Conservation (phyloP, 1,140 invertebrate genomes). For the Lordiphosa stackelbergi region DNA sequence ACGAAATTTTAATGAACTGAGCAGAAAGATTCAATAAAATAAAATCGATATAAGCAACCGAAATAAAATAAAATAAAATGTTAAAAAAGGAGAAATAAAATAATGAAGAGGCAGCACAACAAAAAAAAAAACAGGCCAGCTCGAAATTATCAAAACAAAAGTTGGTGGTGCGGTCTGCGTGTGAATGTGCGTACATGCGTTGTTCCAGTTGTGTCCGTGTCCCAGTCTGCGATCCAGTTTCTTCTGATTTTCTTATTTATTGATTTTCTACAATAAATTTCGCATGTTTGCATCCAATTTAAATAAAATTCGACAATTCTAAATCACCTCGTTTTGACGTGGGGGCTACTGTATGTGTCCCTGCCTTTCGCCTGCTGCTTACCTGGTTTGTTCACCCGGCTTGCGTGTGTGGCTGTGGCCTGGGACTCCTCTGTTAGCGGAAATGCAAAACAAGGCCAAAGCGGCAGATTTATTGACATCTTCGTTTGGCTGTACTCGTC, state of each 20-base stretch:
- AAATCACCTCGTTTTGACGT: slow-evolving; percentile 77
- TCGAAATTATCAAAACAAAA: slow-evolving; percentile 55
- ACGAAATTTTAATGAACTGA: slow-evolving; percentile 69
- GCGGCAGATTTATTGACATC: slow-evolving; percentile 74
- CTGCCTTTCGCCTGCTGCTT: slow-evolving; percentile 12
- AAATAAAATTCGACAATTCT: slow-evolving; percentile 78
- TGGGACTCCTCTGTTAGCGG: slow-evolving; percentile 53
- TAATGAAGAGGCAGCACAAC: slow-evolving; percentile 40
- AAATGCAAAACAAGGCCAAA: slow-evolving; percentile 74
- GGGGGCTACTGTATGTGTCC: slow-evolving; percentile 62
- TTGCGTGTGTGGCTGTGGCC: slow-evolving; percentile 46
- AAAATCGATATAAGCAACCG: slow-evolving; percentile 42
- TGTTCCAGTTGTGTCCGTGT: slow-evolving; percentile 17
- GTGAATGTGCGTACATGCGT: slow-evolving; percentile 41
- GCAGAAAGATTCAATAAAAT: slow-evolving; percentile 50
- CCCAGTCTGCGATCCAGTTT: slow-evolving; percentile 54
- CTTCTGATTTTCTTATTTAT: slow-evolving; percentile 76
- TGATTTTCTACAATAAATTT: slow-evolving; percentile 77
- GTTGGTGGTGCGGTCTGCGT: slow-evolving; percentile 36
- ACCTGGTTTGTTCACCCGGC: slow-evolving; percentile 19
- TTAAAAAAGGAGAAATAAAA: slow-evolving; percentile 38
- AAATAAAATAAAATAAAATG: slow-evolving; percentile 38
- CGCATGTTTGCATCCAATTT: slow-evolving; percentile 77
- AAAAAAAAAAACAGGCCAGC: background rate
- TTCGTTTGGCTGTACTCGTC: slow-evolving; percentile 41